phyloP scores from a whole-genome alignment of 2,888 invertebrate genomes.

The Cancer borealis region DNA sequence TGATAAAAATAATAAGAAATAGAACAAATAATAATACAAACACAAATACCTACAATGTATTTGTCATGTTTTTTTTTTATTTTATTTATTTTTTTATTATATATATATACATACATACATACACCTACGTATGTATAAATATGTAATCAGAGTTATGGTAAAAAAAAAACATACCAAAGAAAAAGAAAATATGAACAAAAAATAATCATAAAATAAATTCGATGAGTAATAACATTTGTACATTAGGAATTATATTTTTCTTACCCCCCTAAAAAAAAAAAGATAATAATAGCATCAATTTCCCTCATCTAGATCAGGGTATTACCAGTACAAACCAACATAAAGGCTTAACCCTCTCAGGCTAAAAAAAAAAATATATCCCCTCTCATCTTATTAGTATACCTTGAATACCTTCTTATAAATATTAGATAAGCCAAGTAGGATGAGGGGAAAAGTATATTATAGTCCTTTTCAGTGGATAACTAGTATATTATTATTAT shows the following conservation, averaged over 20 bases:
- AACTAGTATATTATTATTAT: not conserved
- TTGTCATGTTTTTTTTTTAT: not conserved
- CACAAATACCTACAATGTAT: not conserved
- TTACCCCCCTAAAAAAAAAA: not conserved
- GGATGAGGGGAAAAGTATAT: not conserved
- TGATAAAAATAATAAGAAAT: not conserved
- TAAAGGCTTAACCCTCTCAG: constrained; percentile 41
- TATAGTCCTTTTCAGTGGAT: not conserved
- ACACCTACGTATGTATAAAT: not conserved
- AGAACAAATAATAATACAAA: not conserved
- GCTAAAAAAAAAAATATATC: not conserved
- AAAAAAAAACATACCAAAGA: not conserved
- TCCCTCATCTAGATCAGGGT: constrained; percentile 39
- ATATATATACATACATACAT: not conserved
- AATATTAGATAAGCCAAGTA: not conserved
- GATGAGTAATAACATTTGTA: not conserved
- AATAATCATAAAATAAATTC: not conserved
- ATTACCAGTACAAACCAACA: constrained; percentile 6
- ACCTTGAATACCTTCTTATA: not conserved
- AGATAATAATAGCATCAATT: not conserved
- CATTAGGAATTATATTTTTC: constrained; percentile 43
- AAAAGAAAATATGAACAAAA: not conserved
- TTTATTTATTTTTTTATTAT: not conserved
- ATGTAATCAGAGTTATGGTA: not conserved
- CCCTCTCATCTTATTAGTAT: not conserved